Evolutionary conservation across 2,113 vertebrate genomes (phyloP).

Genomic region (Cryptomyrus ogoouensis): DNA sequence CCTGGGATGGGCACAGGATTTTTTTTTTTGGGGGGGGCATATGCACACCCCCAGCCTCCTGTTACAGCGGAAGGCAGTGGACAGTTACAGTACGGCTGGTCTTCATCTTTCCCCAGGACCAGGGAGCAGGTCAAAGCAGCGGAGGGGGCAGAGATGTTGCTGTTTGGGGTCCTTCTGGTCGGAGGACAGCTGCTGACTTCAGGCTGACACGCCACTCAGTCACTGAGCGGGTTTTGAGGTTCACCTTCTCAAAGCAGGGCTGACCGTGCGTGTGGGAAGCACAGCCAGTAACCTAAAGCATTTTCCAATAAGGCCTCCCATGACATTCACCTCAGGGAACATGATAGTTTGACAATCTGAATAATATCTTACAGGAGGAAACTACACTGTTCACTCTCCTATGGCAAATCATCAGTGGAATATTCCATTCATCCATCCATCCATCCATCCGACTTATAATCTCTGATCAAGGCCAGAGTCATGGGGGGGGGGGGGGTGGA

Average conservation of each 20-base stretch:
- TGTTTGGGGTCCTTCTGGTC: slow-evolving; percentile 43
- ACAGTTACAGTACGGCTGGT: not conserved
- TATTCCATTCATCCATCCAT: not conserved
- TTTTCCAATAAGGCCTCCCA: not conserved
- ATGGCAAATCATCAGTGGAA: not conserved
- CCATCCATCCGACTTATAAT: not conserved
- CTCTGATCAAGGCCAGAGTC: too few species aligned
- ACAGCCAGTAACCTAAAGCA: not conserved
- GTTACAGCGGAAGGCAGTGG: not conserved
- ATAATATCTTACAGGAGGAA: not conserved
- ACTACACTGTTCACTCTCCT: not conserved
- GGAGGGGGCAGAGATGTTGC: slow-evolving; percentile 64
- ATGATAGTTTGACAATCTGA: not conserved
- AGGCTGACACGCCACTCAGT: slow-evolving; percentile 35
- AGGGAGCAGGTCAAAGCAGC: slow-evolving; percentile 42
- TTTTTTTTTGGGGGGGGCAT: not conserved
- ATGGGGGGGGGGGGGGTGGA: not conserved
- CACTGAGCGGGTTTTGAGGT: slow-evolving; percentile 20
- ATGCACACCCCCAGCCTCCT: not conserved
- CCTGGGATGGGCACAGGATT: not conserved
- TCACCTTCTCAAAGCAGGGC: not conserved
- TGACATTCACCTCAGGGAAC: not conserved
- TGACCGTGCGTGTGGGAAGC: not conserved
- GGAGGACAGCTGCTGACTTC: slow-evolving; percentile 41
- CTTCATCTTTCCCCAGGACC: slow-evolving; percentile 42